Evolutionary conservation across 2,888 invertebrate genomes (phyloP), one percentile per base, ranked within the genome.

Genomic region (Notodonta ziczac): DNA sequence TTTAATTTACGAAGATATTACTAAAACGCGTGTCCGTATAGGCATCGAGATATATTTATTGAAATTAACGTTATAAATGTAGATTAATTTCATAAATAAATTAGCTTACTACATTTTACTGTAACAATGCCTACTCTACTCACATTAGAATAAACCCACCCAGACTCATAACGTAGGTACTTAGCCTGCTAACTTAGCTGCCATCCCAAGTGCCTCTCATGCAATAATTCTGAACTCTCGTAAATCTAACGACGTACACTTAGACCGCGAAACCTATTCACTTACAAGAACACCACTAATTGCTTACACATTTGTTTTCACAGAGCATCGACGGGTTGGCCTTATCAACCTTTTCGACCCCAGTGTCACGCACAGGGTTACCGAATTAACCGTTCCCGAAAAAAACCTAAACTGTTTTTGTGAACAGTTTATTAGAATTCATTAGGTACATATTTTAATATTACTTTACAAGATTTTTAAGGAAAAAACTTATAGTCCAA

Each of bases 281-380:
- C 24, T 24, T 44, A n/a, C 53, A 35, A 32, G 42, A 7, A 16
- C n/a, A 57, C 46, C 35, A 5, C 59, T 54, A 10, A 62, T 9
- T 40, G 24, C 2, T 58, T 58, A 48, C 53, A 56, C 16, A 56
- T 14, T 39, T 46, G 61, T 57, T 67, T 16, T 59, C 54, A 14
- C 14, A 54, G 32, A 59, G 60, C 63, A 39, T 58, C 57, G 56
- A n/a, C 60, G 57, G 58, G 60, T 52, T 67, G 57, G 61, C 69
- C 64, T 63, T 32, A 4, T 1, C 12, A 55, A 65, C 62, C 61
- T 50, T 58, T 51, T 58, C 57, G 65, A 58, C 61, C 9, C 32
- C 48, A 58, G 48, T 48, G 61, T 67, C 65, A 65, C 62, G 53
- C 60, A 56, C 51, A 71, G 62, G 62, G 65, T 55, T 71, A 55